Base-by-base conservation (phyloP, 1,140 invertebrate genomes). In the Geopemphigus sp. region DNA sequence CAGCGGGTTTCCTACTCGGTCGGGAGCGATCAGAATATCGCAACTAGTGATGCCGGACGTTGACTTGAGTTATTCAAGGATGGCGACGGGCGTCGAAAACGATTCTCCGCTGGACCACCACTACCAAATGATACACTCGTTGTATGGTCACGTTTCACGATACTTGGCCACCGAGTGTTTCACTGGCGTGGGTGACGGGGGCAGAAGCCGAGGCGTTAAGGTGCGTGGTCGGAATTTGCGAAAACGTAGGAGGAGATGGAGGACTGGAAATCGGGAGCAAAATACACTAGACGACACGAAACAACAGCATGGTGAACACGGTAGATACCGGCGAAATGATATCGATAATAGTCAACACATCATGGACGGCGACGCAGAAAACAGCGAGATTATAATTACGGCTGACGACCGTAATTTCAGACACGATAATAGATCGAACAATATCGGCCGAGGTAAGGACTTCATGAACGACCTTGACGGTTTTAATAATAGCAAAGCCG, bases 231-330 rank as follows among this genome's bases (percentile, higher is more conserved):
- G 24, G 4, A 15, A 15, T 19, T 72, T 72, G 24, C 68, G 47
- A 54, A 72, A 54, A 53, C 47, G 47, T 5, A 72, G 68, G n/a
- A 53, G 68, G 4, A 72, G 47, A 29, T 72, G 68, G 68, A 54
- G 68, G 12, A 32, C 24, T 10, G 5, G 50, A 5, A 54, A 72
- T 29, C 47, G 68, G 14, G 50, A 54, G 19, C 68, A 54, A 54
- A 47, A 54, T 5, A 72, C 53, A 12, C 12, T 11, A 24, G 64
- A 68, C 1, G n/a, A 50, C 1, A 39, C 24, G 22, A 15, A 68
- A 50, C 64, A 47, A 8, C 64, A 68, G 8, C 32, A 24, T 0
- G 66, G 50, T 19, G 47, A 54, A 19, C 47, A 54, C n/a, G 24
- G 47, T 19, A 54, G 68, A 29, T 72, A 72, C 19, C 68, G 68